A percentile compares a stretch with the other conserved stretches of the same genome.
Evolutionary conservation across 1,140 invertebrate species (phyloP).

Genomic region (Neodiprion lecontei): DNA sequence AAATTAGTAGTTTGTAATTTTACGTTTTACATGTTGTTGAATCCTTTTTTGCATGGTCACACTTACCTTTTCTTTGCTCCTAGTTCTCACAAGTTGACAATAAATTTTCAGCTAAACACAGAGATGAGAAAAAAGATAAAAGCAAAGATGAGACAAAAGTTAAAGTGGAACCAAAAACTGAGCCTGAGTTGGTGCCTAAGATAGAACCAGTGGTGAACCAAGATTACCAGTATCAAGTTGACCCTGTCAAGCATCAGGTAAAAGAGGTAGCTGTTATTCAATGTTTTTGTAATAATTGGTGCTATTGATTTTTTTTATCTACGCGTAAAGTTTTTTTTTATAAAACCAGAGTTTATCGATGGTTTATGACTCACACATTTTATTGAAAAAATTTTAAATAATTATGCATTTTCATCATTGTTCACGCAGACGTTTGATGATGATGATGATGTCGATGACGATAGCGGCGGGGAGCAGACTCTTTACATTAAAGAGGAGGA

Average conservation of each 20-base stretch:
- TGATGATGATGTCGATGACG: constrained; percentile 61
- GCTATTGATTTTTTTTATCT: constrained; percentile 21
- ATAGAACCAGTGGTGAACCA: constrained; percentile 37
- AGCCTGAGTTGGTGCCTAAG: constrained; percentile 41
- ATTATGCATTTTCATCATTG: no score
- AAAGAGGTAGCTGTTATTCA: constrained; percentile 43
- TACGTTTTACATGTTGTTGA: constrained; percentile 3
- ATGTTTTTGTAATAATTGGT: background rate
- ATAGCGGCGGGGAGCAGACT: constrained; percentile 53
- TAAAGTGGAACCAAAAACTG: constrained; percentile 43
- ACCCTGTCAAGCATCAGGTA: constrained; percentile 31
- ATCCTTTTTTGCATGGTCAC: constrained; percentile 4
- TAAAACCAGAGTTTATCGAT: constrained; percentile 12
- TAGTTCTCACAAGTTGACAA: background rate
- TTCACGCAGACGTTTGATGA: constrained; percentile 28
- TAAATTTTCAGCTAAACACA: constrained; percentile 47
- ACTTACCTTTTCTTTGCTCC: background rate
- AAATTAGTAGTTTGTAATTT: background rate
- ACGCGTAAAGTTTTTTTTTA: background rate
- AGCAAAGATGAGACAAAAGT: constrained; percentile 46
- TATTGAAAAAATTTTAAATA: no score
- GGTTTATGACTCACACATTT: constrained; percentile 4
- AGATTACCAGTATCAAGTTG: constrained; percentile 11
- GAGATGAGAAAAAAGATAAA: constrained; percentile 53
- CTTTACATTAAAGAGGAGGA: constrained; percentile 59